Evolutionary conservation across 2,113 vertebrate genomes (phyloP).

Genomic region (Hippocampus barbouri): DNA sequence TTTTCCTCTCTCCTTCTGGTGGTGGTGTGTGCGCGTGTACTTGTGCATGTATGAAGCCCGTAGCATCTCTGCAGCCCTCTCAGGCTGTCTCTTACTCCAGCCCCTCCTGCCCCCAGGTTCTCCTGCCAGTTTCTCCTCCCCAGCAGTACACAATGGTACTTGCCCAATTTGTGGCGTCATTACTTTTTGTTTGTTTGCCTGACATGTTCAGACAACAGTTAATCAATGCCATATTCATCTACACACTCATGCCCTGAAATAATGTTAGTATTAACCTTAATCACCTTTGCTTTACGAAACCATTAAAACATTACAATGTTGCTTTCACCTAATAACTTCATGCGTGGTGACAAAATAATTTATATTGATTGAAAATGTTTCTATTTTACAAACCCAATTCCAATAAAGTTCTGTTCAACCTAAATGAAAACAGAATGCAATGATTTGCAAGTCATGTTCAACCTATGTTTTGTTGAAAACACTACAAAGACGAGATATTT

Average conservation of each 20-base stretch:
- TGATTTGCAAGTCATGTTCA: too few species aligned
- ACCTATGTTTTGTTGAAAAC: too few species aligned
- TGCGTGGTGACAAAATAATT: too few species aligned
- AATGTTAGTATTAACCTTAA: slow-evolving; percentile 10
- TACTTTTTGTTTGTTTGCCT: slow-evolving; percentile 24
- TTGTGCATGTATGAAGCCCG: slow-evolving; percentile 54
- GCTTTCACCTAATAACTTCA: background rate
- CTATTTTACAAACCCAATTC: background rate
- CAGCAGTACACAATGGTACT: slow-evolving; percentile 99
- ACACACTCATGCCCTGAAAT: slow-evolving; percentile 11
- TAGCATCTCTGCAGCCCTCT: slow-evolving; percentile 87
- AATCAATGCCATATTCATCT: slow-evolving; percentile 6
- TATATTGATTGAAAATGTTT: background rate
- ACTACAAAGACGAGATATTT: too few species aligned
- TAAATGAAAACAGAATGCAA: too few species aligned
- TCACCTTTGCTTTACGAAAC: background rate
- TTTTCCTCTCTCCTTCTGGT: slow-evolving; percentile 36
- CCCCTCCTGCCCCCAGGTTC: slow-evolving; percentile 98
- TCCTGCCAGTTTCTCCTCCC: slow-evolving; percentile 98
- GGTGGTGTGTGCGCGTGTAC: slow-evolving; percentile 18
- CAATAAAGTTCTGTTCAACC: too few species aligned
- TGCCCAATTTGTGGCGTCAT: slow-evolving; percentile 48
- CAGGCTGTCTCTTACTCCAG: slow-evolving; percentile 91
- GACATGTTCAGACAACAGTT: slow-evolving; percentile 14
- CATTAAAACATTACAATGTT: background rate